phyloP scores from a whole-genome alignment of 2,797 vertebrate genomes.

The Carduelis carduelis region DNA sequence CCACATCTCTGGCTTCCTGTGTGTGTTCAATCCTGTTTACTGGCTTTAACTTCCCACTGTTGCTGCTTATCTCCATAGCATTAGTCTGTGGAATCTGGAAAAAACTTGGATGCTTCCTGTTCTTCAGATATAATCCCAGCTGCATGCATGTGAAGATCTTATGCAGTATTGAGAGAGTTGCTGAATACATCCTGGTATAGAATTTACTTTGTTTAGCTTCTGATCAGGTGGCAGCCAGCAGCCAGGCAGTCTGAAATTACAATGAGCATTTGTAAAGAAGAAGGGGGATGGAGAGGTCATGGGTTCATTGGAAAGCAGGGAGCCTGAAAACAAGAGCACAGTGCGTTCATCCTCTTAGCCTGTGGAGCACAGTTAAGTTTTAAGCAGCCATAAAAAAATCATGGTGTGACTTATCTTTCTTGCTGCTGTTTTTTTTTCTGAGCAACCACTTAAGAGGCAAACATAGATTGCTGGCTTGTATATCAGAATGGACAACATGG shows the following conservation, averaged over 20 bases:
- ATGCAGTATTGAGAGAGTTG: neutral
- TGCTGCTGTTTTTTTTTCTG: neutral
- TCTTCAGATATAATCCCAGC: neutral
- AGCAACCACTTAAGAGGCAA: neutral
- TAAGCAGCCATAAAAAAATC: neutral
- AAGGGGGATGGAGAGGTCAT: neutral
- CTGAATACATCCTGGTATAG: neutral
- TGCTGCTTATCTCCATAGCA: neutral
- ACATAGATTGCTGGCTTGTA: neutral
- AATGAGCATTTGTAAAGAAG: neutral
- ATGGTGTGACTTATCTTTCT: neutral
- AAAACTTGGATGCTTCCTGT: rapidly evolving
- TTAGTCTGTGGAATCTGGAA: neutral
- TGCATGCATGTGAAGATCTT: rapidly evolving
- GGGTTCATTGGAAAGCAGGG: neutral
- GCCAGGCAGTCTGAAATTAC: neutral
- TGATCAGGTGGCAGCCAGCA: neutral
- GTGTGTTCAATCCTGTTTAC: neutral
- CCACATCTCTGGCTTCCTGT: neutral
- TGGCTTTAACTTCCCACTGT: neutral
- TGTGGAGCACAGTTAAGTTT: neutral
- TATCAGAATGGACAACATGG: neutral
- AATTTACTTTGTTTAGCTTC: neutral
- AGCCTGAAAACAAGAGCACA: neutral
- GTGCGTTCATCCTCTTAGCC: neutral